Conservation (phyloP, 1,140 invertebrate genomes). For the silkworm (Bombyx mori) region DNA sequence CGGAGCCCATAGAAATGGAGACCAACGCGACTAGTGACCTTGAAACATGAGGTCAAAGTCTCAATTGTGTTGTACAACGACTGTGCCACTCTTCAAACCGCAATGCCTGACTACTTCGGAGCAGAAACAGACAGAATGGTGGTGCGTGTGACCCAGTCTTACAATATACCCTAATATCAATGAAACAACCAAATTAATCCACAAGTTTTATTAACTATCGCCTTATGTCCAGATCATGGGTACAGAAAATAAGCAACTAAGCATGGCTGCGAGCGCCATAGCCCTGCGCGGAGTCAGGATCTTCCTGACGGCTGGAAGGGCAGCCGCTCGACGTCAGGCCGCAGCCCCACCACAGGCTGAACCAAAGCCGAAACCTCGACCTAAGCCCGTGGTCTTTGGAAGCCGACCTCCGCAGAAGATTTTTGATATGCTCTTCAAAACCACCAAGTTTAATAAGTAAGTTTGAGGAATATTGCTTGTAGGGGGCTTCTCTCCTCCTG, state of each 20-base stretch:
- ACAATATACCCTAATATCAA: no score
- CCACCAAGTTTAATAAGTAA: conserved; percentile 49
- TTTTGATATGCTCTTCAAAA: conserved; percentile 31
- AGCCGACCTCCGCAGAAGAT: conserved; percentile 33
- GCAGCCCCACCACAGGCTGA: conserved; percentile 7
- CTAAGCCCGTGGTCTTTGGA: conserved; percentile 27
- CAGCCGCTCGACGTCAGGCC: conserved; percentile 23
- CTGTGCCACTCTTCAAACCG: no score
- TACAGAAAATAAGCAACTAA: conserved; percentile 34
- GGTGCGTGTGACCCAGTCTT: no score
- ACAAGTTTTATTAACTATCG: no score
- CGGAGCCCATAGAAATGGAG: no score
- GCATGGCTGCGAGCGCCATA: conserved; percentile 53
- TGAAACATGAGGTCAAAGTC: no score
- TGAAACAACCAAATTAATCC: no score
- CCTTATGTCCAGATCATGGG: conserved; percentile 22
- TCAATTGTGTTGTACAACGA: no score
- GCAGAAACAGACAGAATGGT: no score
- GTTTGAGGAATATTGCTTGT: conserved; percentile 10
- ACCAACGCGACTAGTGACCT: no score
- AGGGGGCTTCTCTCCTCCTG: no score
- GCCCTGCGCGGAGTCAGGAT: conserved; percentile 43
- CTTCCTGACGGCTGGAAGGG: conserved; percentile 38
- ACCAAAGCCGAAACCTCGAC: conserved; percentile 15
- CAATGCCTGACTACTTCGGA: no score